Evolutionary conservation across 2,797 vertebrate genomes (phyloP).

Genomic region (Psittacula echo): DNA sequence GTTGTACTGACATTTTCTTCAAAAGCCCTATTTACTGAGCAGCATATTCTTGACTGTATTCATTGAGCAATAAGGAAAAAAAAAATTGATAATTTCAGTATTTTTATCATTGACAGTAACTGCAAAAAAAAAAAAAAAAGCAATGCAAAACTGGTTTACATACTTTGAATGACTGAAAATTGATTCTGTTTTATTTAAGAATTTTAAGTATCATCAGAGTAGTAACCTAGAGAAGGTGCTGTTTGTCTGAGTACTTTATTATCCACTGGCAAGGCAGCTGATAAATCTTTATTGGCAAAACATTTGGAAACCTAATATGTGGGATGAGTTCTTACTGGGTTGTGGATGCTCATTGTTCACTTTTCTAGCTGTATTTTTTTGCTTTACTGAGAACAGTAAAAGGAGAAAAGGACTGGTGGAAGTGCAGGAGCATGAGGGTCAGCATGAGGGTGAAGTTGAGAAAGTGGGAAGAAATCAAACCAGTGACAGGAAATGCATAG

Average conservation of each 20-base stretch:
- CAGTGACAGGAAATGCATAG: background rate
- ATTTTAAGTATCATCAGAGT: background rate
- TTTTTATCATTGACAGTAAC: background rate
- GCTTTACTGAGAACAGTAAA: background rate
- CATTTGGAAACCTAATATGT: background rate
- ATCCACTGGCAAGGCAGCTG: background rate
- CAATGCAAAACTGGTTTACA: background rate
- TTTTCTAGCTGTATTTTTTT: background rate
- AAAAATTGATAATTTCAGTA: background rate
- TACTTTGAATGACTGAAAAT: background rate
- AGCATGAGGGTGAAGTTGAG: background rate
- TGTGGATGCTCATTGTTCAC: background rate
- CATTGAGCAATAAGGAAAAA: background rate
- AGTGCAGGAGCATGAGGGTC: background rate
- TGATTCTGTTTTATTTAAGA: background rate
- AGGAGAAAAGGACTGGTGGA: background rate
- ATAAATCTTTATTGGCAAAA: constrained; percentile 7
- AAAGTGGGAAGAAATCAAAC: background rate
- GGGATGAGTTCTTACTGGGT: background rate
- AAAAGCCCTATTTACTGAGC: background rate
- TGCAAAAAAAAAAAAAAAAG: background rate
- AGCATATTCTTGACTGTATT: background rate
- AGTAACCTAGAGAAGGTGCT: background rate
- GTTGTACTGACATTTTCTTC: background rate
- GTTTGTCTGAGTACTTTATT: background rate